Evolutionary conservation across 2,888 invertebrate species (phyloP).

Genomic region (Sycophila texana): DNA sequence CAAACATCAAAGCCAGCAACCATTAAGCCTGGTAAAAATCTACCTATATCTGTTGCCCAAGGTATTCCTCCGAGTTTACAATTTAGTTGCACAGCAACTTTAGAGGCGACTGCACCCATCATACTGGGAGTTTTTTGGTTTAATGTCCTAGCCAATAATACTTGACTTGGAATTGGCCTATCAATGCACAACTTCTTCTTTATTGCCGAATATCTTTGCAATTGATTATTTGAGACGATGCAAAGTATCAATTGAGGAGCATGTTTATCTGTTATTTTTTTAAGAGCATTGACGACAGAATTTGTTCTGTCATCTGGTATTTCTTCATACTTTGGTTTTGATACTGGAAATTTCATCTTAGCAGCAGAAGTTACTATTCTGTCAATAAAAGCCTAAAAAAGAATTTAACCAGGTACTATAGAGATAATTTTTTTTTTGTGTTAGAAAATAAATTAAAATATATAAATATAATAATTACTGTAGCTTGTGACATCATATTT

Average conservation of each 20-base stretch:
- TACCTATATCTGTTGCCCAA: slow-evolving; percentile 85
- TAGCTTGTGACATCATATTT: slow-evolving; percentile 63
- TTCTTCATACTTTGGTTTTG: slow-evolving; percentile 74
- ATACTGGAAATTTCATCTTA: slow-evolving; percentile 76
- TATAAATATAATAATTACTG: slow-evolving; percentile 57
- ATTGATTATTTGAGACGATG: slow-evolving; percentile 81
- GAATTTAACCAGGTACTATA: not conserved
- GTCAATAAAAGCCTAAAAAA: slow-evolving; percentile 56
- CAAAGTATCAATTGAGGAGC: slow-evolving; percentile 82
- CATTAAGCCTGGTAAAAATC: slow-evolving; percentile 84
- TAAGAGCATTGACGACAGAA: slow-evolving; percentile 80
- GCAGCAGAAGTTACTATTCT: slow-evolving; percentile 43
- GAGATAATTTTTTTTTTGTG: not conserved
- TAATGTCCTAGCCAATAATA: slow-evolving; percentile 78
- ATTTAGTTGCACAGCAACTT: slow-evolving; percentile 95
- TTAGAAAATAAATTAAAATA: not conserved
- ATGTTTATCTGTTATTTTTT: slow-evolving; percentile 76
- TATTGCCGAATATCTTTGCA: slow-evolving; percentile 87
- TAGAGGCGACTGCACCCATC: slow-evolving; percentile 89
- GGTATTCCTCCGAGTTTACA: slow-evolving; percentile 94
- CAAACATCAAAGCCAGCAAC: slow-evolving; percentile 92
- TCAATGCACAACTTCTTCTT: slow-evolving; percentile 90
- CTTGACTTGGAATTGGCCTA: slow-evolving; percentile 83
- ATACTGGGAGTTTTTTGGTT: slow-evolving; percentile 78
- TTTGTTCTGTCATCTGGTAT: slow-evolving; percentile 79